Conservation (phyloP, 1,140 invertebrate species). For the Campoletis sonorensis region DNA sequence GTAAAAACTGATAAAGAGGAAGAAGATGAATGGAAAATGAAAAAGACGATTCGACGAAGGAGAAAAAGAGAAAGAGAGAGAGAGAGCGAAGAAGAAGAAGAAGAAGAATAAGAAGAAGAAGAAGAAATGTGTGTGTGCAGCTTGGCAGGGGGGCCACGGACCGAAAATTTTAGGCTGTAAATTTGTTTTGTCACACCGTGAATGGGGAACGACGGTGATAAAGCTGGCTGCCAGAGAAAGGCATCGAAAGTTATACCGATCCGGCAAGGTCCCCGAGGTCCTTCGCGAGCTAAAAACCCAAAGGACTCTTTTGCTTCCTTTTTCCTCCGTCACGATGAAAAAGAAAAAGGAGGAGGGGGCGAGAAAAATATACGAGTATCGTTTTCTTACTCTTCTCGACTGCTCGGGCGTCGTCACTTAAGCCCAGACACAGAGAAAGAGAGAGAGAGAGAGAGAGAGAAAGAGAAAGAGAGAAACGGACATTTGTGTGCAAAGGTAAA, state of each 20-base stretch:
- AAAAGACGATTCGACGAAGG: conserved; percentile 20
- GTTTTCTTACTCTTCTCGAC: background rate
- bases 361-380: conserved; percentile 21
- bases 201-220: conserved; percentile 55
- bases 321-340: conserved; percentile 28
- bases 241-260: conserved; percentile 51
- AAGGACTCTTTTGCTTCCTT: background rate
- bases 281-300: background rate
- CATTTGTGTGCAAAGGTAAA: background rate
- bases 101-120: conserved; percentile 19
- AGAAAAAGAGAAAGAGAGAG: conserved; percentile 2
- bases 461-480: background rate
- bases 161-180: conserved; percentile 64
- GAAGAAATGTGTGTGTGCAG: conserved; percentile 40
- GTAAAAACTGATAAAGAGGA: conserved; percentile 20
- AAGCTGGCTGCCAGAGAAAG: conserved; percentile 53
- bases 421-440: background rate
- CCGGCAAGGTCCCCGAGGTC: conserved; percentile 39
- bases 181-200: conserved; percentile 67
- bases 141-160: conserved; percentile 59
- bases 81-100: background rate
- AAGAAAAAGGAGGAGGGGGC: background rate
- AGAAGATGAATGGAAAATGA: conserved; percentile 28
- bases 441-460: background rate
- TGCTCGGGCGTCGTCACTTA: no score